Percentiles rank a stretch among this genome's conserved stretches.
These are phyloP conservation scores for Seriola quinqueradiata DNA, from an alignment of 2,113 vertebrate species.

Conservation along the genomic window DNA sequence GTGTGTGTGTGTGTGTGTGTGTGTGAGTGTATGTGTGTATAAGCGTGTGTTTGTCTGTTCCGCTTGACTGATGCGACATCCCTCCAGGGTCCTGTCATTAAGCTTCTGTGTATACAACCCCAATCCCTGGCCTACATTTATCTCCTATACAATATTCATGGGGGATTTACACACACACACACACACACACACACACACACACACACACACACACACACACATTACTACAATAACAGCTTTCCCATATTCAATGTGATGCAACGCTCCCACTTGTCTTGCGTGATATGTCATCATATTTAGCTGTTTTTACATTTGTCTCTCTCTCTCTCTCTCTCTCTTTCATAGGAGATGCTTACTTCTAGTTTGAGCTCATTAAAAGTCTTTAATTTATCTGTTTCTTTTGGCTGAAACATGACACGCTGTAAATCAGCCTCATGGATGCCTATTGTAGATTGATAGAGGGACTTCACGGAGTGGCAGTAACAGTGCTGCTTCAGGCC, in stretches of 20 bases:
- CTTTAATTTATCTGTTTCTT: constrained; percentile 25
- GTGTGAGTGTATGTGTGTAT: constrained; percentile 25
- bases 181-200: constrained; percentile 24
- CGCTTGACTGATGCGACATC: constrained; percentile 62
- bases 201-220: constrained; percentile 11
- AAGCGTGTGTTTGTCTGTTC: constrained; percentile 57
- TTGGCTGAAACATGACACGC: constrained; percentile 45
- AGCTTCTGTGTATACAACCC: constrained; percentile 71
- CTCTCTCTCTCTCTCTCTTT: constrained; percentile 22
- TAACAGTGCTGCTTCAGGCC: constrained; percentile 3
- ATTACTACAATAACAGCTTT: constrained; percentile 17
- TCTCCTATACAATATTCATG: constrained; percentile 44
- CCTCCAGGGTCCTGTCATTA: constrained; percentile 75
- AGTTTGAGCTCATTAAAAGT: constrained; percentile 41
- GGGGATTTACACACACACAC: constrained; percentile 27
- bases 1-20: constrained; percentile 32
- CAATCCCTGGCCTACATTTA: constrained; percentile 71
- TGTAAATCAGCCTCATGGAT: constrained; percentile 48
- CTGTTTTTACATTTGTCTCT: constrained; percentile 24
- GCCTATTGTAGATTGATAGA: constrained; percentile 12
- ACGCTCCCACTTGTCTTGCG: constrained; percentile 42
- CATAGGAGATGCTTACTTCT: background rate
- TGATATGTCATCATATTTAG: constrained; percentile 58
- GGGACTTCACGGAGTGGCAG: background rate
- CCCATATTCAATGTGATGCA: constrained; percentile 67